Evolutionary conservation across 2,888 invertebrate genomes (phyloP).

Genomic region (Pheosia tremula): DNA sequence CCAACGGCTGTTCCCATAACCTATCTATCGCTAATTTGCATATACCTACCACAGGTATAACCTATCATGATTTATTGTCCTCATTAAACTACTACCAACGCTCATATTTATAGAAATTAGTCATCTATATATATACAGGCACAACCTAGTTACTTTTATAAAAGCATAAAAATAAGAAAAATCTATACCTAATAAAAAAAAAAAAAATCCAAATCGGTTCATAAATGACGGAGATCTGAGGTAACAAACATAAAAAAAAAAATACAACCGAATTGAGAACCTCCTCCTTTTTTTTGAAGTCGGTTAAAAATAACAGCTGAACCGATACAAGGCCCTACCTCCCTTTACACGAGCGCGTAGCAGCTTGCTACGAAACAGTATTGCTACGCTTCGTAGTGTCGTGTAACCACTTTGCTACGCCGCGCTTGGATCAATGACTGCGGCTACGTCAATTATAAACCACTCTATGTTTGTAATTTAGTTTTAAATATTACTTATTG

Average conservation of each 20-base stretch:
- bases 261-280: too few species aligned
- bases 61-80: neutral
- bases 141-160: neutral
- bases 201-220: too few species aligned
- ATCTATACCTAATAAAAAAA: too few species aligned
- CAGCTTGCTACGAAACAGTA: constrained; percentile 50
- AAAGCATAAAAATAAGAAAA: neutral
- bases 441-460: constrained; percentile 6
- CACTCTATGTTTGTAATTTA: too few species aligned
- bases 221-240: too few species aligned
- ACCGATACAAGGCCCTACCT: neutral
- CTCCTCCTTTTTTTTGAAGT: too few species aligned
- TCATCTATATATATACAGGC: too few species aligned
- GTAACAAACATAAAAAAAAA: too few species aligned
- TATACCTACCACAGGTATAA: neutral
- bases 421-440: constrained; percentile 26
- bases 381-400: constrained; percentile 14
- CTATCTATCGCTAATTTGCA: neutral
- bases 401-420: constrained; percentile 44
- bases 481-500: too few species aligned
- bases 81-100: neutral
- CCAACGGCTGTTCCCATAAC: neutral
- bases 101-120: too few species aligned
- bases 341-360: constrained; percentile 34
- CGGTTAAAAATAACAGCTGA: too few species aligned